Evolutionary conservation across 2,113 vertebrate genomes (phyloP), one percentile per base, ranked within the genome.

Genomic region (Macquaria australasica): DNA sequence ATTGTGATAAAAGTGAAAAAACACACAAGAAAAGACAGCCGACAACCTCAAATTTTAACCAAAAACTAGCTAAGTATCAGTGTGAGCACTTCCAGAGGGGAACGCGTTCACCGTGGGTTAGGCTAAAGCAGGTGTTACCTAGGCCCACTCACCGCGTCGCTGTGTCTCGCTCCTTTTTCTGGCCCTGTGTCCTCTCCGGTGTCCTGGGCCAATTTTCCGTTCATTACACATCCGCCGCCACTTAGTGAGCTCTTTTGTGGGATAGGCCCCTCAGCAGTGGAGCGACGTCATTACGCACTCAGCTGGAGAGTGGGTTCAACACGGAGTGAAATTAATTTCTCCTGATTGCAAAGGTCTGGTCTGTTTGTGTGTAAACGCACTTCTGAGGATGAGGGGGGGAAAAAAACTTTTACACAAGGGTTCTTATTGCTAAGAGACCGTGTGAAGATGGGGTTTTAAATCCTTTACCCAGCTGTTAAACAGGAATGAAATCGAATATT

Each of bases 231-330:
- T 71, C 45, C n/a, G 8, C 23, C 34, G 8, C 39, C 41, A 53
- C 76, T 56, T 11, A 68, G 0, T 66, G 64, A 78, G 69, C 77
- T 69, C 41, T 53, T 34, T n/a, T 20, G 18, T 64, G 2, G 21
- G 72, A 41, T 8, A 34, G 73, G 62, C 63, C 63, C 56, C 58
- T 58, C 51, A 9, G 68, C 51, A 28, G 21, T 56, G 72, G 43
- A 48, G 66, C 16, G 1, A 63, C 50, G 77, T 81, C 81, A 81
- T 73, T 6, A 81, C 73, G 67, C 72, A 83, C 41, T 14, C 18
- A 41, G 8, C 25, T 0, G 20, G 58, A 55, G 50, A 51, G 50
- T 23, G 37, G 39, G 50, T 16, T 56, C 75, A 82, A 31, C 59
- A 15, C 11, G 3, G 59, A 15, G 37, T 56, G 63, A 69, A 70